Evolutionary conservation across 1,140 invertebrate genomes (phyloP).

Genomic region (Aphidius ervi): DNA sequence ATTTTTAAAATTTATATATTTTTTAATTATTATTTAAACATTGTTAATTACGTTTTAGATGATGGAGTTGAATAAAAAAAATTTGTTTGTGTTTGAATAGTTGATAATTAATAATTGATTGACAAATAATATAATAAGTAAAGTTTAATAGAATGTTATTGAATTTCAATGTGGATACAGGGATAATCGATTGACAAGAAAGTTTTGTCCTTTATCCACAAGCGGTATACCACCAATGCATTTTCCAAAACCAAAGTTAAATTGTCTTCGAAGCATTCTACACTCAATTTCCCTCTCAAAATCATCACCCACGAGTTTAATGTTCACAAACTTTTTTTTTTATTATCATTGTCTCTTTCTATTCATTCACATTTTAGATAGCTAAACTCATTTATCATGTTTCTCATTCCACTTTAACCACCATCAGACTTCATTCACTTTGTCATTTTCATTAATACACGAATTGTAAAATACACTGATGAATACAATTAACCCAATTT

Average conservation of each 20-base stretch:
- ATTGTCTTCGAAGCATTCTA: slow-evolving; percentile 1
- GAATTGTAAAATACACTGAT: slow-evolving; percentile 20
- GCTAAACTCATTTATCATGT: too few species aligned
- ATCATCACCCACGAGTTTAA: too few species aligned
- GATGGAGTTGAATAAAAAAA: too few species aligned
- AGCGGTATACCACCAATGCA: not conserved
- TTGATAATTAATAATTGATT: too few species aligned
- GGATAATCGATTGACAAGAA: slow-evolving; percentile 16
- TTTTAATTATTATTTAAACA: too few species aligned
- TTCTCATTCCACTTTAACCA: too few species aligned
- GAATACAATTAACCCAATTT: slow-evolving; percentile 29
- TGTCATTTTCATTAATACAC: slow-evolving; percentile 3
- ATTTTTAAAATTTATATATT: too few species aligned
- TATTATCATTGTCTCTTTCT: not conserved
- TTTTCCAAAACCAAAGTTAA: slow-evolving; percentile 14
- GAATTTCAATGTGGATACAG: not conserved
- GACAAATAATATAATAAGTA: too few species aligned
- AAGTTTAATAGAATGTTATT: not conserved
- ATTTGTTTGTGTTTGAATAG: too few species aligned
- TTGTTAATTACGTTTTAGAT: too few species aligned
- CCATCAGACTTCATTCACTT: not conserved
- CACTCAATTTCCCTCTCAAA: not conserved
- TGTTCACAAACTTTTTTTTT: too few species aligned
- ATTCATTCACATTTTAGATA: too few species aligned
- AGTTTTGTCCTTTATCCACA: slow-evolving; percentile 15